Conservation (phyloP, 2,797 vertebrate genomes). For the Chiloscyllium punctatum region DNA sequence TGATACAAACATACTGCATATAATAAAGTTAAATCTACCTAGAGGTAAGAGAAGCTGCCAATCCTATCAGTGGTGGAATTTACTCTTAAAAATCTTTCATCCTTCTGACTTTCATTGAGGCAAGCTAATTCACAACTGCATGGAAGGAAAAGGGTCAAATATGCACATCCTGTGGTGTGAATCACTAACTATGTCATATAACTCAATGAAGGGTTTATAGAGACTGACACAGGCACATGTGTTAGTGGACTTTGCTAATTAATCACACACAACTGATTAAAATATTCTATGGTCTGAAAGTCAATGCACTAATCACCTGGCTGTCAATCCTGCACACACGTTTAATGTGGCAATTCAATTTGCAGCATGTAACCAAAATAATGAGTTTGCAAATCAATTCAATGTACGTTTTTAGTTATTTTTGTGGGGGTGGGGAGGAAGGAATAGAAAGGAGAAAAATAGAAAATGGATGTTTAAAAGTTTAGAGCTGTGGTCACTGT, state of each 20-base stretch:
- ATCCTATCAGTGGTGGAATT: neutral
- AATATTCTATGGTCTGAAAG: neutral
- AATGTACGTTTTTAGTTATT: neutral
- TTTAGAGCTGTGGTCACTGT: neutral
- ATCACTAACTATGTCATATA: neutral
- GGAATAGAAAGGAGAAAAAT: neutral
- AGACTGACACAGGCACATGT: neutral
- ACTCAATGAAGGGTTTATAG: neutral
- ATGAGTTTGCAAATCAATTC: neutral
- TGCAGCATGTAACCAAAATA: neutral
- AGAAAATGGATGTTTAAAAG: neutral
- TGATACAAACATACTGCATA: neutral
- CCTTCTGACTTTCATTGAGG: neutral
- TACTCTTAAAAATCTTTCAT: neutral
- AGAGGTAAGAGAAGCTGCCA: neutral
- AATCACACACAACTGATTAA: neutral
- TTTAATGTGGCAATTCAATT: neutral
- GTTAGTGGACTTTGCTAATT: neutral
- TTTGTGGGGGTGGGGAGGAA: neutral
- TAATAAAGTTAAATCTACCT: conserved; percentile 14
- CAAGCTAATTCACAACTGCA: neutral
- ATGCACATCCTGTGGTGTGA: conserved; percentile 15
- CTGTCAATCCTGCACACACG: neutral
- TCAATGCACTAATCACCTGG: neutral
- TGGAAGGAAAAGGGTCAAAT: conserved; percentile 22